Percentiles rank a stretch among this genome's conserved stretches.
Evolutionary conservation across 2,888 invertebrate species (phyloP).

Genomic region (Hofmannophila pseudospretella): DNA sequence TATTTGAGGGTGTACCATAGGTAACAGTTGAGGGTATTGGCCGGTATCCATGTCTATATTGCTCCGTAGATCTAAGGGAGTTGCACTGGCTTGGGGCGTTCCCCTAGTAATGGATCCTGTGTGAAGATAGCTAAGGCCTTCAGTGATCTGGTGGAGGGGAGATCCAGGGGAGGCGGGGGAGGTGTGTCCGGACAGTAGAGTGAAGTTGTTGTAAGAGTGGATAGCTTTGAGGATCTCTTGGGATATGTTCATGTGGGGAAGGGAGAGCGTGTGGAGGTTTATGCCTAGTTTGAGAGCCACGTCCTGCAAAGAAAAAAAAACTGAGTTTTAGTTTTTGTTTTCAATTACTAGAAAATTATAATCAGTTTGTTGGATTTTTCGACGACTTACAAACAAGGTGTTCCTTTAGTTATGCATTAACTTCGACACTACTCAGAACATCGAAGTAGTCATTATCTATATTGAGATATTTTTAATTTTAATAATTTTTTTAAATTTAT

Average conservation of each 20-base stretch:
- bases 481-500: too few species aligned
- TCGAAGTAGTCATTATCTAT: too few species aligned
- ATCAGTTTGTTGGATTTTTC: too few species aligned
- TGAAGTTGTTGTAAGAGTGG: conserved; percentile 47
- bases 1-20: conserved; percentile 60
- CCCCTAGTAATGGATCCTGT: conserved; percentile 63
- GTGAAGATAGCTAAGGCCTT: conserved; percentile 85
- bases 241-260: conserved; percentile 45
- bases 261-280: conserved; percentile 56
- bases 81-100: conserved; percentile 80
- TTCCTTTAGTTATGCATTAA: too few species aligned
- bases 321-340: neutral
- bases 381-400: too few species aligned
- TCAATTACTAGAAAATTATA: too few species aligned
- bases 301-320: conserved; percentile 36
- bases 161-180: conserved; percentile 49
- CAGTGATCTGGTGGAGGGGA: conserved; percentile 82
- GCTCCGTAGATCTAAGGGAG: conserved; percentile 75
- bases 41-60: conserved; percentile 73
- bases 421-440: too few species aligned
- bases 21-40: conserved; percentile 55
- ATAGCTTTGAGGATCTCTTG: conserved; percentile 48
- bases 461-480: too few species aligned
- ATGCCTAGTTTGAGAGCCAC: conserved; percentile 75
- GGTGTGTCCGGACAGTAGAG: conserved; percentile 38